phyloP scores from a whole-genome alignment of 2,113 vertebrate species.

The Cebus imitator region DNA sequence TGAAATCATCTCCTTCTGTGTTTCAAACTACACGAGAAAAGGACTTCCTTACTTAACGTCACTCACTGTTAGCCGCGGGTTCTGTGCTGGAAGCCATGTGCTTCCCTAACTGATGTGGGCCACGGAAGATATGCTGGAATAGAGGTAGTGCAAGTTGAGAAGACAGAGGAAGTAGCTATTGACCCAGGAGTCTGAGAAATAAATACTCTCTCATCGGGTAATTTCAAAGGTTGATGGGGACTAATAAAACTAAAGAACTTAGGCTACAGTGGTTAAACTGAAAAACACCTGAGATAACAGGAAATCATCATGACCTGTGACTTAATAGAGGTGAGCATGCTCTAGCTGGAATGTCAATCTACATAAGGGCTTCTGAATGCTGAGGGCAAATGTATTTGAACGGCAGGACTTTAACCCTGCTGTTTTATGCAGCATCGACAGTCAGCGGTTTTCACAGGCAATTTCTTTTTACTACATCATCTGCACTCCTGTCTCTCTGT shows the following conservation, averaged over 20 bases:
- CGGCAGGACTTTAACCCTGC: neutral
- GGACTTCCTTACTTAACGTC: neutral
- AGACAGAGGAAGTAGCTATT: neutral
- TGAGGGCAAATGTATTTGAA: constrained; percentile 16
- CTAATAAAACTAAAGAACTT: constrained; percentile 20
- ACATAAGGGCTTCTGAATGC: neutral
- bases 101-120: neutral
- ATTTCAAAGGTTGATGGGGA: neutral
- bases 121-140: neutral
- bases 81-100: neutral
- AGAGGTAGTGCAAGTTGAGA: neutral
- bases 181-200: neutral
- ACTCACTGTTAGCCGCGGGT: neutral
- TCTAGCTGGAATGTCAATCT: neutral
- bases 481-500: neutral
- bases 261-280: neutral
- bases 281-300: constrained; percentile 36
- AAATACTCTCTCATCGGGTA: neutral
- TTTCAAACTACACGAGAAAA: neutral
- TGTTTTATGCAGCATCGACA: constrained; percentile 27
- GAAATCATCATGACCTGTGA: neutral
- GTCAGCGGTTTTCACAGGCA: constrained; percentile 59
- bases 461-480: constrained; percentile 59
- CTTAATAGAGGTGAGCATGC: constrained; percentile 43
- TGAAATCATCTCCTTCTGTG: neutral